Base-by-base conservation (phyloP, 2,113 vertebrate genomes). In the Myotis davidii region DNA sequence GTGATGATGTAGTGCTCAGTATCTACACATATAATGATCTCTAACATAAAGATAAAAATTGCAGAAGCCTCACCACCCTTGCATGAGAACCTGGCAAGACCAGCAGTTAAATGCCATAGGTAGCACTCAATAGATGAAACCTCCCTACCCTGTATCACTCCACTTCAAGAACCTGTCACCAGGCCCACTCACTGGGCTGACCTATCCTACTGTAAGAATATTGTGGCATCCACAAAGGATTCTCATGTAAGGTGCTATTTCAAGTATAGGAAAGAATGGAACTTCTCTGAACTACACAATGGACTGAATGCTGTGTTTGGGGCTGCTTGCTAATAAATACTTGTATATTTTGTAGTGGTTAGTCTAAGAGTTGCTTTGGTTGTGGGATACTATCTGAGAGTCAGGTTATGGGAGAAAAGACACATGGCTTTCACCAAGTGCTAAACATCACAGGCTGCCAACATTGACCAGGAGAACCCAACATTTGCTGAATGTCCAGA, bases 171-270 rank as follows among this genome's bases (percentile, higher is more conserved):
- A 54, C 5, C 37, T 90, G 64, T 86, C 81, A 70, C 16, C 32
- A 92, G n/a, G 79, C 9, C 17, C 12, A 27, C 23, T 37, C 39
- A 64, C 5, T 69, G 9, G 21, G 59, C 64, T 83, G 76, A 73
- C 20, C 42, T 27, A 0, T 81, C 72, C 54, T 29, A 69, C 18
- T 92, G 12, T 65, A 10, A 67, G 37, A 86, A 50, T 87, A 67
- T 13, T 54, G 25, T 42, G 29, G 61, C 29, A 78, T 61, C 81
- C 29, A 86, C 67, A 70, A 73, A 42, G 69, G 45, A 64, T 76
- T 90, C 69, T 64, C 82, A 11, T 25, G 42, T 61, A 82, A 94
- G 37, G 9, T 78, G 52, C 39, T 95, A n/a, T 81, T 91, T 88
- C 64, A 69, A 76, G 34, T 92, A 37, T n/a, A 54, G 39, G 67